Evolutionary conservation across 2,797 vertebrate genomes (phyloP).

Genomic region (Oreochromis mossambicus): DNA sequence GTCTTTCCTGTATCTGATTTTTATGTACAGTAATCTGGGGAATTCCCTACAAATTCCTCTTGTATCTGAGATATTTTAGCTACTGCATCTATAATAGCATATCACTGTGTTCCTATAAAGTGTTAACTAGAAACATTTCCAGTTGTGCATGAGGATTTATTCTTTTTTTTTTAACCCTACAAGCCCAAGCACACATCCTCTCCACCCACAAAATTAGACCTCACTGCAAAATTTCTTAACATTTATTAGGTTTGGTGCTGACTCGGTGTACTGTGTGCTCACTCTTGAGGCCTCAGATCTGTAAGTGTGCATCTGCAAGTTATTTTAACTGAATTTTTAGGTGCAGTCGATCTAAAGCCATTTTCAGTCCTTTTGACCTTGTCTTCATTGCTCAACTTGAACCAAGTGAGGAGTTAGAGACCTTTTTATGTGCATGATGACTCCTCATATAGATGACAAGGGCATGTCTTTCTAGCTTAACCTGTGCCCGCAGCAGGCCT

Average conservation of each 20-base stretch:
- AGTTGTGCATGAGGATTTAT: background rate
- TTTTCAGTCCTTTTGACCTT: background rate
- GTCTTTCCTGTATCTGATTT: background rate
- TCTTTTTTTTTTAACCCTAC: background rate
- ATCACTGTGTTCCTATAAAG: background rate
- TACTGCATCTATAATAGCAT: background rate
- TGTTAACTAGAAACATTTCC: background rate
- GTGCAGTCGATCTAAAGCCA: background rate
- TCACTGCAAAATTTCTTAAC: background rate
- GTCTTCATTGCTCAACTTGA: background rate
- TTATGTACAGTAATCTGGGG: background rate
- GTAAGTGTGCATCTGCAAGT: background rate
- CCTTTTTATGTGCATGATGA: constrained; percentile 23
- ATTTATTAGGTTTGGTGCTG: constrained; percentile 1
- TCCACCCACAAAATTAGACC: constrained; percentile 1
- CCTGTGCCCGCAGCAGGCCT: constrained; percentile 5
- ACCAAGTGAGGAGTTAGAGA: constrained; percentile 6
- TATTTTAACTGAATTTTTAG: background rate
- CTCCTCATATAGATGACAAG: constrained; percentile 36
- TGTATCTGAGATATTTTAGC: background rate
- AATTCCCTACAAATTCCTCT: background rate
- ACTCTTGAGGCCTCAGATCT: background rate
- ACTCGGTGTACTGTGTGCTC: constrained; percentile 8
- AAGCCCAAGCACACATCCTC: constrained; percentile 1
- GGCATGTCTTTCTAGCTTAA: constrained; percentile 13